Evolutionary conservation across 2,797 vertebrate genomes (phyloP).

Genomic region (Girardinus metallicus): DNA sequence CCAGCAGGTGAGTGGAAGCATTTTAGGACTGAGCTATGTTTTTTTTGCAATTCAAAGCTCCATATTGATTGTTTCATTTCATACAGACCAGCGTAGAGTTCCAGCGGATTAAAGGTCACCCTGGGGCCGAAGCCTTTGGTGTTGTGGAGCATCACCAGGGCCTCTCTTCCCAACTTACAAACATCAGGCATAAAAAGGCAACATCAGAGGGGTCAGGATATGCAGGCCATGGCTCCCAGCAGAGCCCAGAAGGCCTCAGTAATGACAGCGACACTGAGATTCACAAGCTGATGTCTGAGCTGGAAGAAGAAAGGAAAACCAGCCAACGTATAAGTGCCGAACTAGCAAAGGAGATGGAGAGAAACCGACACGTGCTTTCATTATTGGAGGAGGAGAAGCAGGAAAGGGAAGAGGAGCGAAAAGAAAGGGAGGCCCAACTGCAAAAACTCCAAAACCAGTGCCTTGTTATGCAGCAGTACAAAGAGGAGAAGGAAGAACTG

Average conservation of each 20-base stretch:
- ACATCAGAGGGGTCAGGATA: conserved; percentile 63
- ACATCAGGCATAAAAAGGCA: conserved; percentile 54
- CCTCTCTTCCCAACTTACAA: conserved; percentile 51
- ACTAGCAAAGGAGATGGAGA: conserved; percentile 61
- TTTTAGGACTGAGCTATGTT: neutral
- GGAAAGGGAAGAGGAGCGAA: conserved; percentile 70
- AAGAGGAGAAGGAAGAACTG: conserved; percentile 81
- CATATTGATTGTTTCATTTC: conserved; percentile 15
- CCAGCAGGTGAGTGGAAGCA: conserved; percentile 77
- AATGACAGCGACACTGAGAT: conserved; percentile 36
- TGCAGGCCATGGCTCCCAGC: conserved; percentile 23
- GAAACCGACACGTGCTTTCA: conserved; percentile 63
- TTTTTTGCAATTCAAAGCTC: neutral
- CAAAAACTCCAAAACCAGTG: conserved; percentile 70
- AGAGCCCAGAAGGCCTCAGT: conserved; percentile 54
- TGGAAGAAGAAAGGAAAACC: conserved; percentile 73
- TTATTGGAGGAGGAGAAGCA: conserved; percentile 78
- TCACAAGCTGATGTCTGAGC: conserved; percentile 66
- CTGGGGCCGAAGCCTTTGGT: conserved; percentile 58
- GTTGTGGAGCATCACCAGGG: conserved; percentile 50
- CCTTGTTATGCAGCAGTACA: conserved; percentile 75
- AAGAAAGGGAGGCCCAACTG: conserved; percentile 71
- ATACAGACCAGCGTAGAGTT: conserved; percentile 80
- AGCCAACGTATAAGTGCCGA: conserved; percentile 53
- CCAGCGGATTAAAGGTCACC: conserved; percentile 75